Conservation (phyloP, 2,888 invertebrate genomes). For the Lomographa bimaculata region DNA sequence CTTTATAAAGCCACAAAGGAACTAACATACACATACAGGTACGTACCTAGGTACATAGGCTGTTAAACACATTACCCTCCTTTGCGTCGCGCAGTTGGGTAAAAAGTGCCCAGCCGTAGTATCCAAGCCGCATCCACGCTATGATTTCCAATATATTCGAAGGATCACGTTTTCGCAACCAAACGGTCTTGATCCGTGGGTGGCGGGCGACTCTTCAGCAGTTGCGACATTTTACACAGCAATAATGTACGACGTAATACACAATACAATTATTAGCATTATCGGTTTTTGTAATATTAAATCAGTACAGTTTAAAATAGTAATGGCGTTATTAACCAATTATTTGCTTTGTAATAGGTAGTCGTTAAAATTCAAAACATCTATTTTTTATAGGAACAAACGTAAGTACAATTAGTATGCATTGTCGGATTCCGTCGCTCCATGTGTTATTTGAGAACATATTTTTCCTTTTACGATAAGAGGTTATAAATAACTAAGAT, state of each 20-base stretch:
- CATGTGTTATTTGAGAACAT: slow-evolving; percentile 8
- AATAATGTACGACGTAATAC: slow-evolving; percentile 56
- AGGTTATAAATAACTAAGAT: slow-evolving; percentile 13
- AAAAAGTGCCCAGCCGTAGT: no score
- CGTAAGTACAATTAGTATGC: no score
- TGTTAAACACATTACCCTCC: no score
- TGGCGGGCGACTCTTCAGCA: slow-evolving; percentile 38
- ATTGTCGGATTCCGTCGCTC: no score
- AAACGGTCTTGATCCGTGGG: slow-evolving; percentile 44
- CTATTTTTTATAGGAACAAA: no score
- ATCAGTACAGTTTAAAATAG: no score
- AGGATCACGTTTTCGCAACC: slow-evolving; percentile 37
- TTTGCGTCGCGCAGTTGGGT: no score
- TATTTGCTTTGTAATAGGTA: no score
- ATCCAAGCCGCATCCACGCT: slow-evolving; percentile 31
- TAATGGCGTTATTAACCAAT: no score
- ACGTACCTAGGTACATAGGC: slow-evolving; percentile 10
- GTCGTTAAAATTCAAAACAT: no score
- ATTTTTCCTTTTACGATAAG: slow-evolving; percentile 17
- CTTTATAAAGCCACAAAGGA: no score
- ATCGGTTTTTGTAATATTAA: neutral
- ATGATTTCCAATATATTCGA: slow-evolving; percentile 20
- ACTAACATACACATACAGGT: no score
- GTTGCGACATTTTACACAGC: slow-evolving; percentile 57
- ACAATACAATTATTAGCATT: slow-evolving; percentile 10